phyloP scores from a whole-genome alignment of 2,113 vertebrate species.

The Excalfactoria chinensis region DNA sequence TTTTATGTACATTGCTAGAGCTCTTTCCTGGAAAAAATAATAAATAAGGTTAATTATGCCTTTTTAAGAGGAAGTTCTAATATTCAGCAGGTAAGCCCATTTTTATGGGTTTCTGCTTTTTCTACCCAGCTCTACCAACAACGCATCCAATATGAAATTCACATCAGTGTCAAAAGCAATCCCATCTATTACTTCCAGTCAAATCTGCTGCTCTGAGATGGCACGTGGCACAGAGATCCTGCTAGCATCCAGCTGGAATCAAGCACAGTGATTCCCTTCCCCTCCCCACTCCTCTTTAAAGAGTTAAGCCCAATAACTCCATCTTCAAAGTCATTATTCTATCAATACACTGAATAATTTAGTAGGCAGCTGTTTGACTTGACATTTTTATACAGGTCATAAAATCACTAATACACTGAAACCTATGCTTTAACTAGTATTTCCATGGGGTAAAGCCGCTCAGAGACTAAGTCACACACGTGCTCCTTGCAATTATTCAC shows the following conservation, averaged over 20 bases:
- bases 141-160: neutral
- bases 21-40: too few relatives aligned
- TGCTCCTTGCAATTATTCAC: neutral
- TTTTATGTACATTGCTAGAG: neutral
- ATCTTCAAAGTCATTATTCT: neutral
- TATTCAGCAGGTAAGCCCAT: accelerated
- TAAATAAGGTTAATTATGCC: accelerated
- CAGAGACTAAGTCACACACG: neutral
- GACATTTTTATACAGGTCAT: conserved; percentile 15
- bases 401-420: neutral
- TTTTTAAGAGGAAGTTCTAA: neutral
- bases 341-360: conserved; percentile 35
- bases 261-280: neutral
- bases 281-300: neutral
- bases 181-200: neutral
- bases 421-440: neutral
- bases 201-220: neutral
- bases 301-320: neutral
- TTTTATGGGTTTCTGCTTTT: neutral
- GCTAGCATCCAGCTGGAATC: neutral
- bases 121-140: neutral
- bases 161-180: neutral
- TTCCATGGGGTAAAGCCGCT: neutral
- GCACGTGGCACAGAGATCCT: neutral
- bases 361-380: conserved; percentile 19